Percentiles rank a stretch among this genome's conserved stretches.
These are phyloP conservation scores for Holothuria glaberrima DNA, from an alignment of 35 echinoderm and acorn worm species.

Conservation along the genomic window DNA sequence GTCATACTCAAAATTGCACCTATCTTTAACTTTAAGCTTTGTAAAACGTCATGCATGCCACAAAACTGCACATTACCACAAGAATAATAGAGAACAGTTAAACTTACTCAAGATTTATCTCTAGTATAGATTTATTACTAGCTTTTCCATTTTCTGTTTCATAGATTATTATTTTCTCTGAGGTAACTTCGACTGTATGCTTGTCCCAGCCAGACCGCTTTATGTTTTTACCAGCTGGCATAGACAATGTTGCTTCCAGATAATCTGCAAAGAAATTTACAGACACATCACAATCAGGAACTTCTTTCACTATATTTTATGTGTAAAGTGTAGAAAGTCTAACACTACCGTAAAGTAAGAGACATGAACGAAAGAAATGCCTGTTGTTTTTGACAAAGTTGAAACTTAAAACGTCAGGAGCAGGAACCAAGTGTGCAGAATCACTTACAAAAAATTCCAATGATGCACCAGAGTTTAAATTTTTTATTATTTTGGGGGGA, in stretches of 20 bases:
- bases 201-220: conserved; percentile 92
- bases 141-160: conserved; percentile 80
- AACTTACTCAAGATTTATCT: conserved; percentile 96
- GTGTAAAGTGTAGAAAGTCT: no score
- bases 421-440: no score
- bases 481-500: no score
- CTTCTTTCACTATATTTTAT: no score
- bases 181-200: conserved; percentile 90
- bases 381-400: no score
- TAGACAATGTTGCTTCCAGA: conserved; percentile 76
- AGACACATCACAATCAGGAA: not conserved
- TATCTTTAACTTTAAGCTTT: no score
- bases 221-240: conserved; percentile 83
- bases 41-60: not conserved
- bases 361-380: no score
- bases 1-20: no score
- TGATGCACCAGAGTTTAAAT: no score
- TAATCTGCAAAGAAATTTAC: conserved; percentile 28
- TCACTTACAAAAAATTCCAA: no score
- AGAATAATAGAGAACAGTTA: not conserved
- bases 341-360: no score
- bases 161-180: conserved; percentile 94
- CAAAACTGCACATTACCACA: not conserved
- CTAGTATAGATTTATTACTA: conserved; percentile 73
- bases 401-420: no score